Percentiles rank a stretch among this genome's conserved stretches.
phyloP scores from a whole-genome alignment of 2,797 vertebrate species.

The Pantherophis alleghaniensis region DNA sequence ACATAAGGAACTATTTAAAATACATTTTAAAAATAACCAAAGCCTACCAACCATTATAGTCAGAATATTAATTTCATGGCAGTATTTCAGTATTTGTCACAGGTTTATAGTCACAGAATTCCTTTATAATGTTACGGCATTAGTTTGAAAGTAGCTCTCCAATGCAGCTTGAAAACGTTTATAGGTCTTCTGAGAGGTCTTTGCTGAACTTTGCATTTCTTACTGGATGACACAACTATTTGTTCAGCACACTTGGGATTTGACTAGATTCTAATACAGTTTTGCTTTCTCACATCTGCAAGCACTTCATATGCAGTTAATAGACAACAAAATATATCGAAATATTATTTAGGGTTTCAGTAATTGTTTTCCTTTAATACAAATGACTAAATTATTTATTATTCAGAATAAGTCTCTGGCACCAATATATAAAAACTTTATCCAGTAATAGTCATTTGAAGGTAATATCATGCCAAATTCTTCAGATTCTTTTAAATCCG shows the following conservation, averaged over 20 bases:
- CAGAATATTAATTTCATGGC: not conserved
- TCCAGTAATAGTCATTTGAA: not conserved
- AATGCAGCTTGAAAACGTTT: not conserved
- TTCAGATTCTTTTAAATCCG: not conserved
- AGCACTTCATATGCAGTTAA: not conserved
- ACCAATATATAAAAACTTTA: not conserved
- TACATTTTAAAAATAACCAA: not conserved
- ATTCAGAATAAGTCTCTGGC: not conserved
- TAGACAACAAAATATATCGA: not conserved
- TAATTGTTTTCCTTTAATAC: not conserved
- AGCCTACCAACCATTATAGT: not conserved
- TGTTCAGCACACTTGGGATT: constrained; percentile 8
- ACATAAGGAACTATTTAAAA: not conserved
- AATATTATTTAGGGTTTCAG: not conserved
- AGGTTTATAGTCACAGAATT: not conserved
- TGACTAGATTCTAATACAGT: not conserved
- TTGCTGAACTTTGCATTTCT: constrained; percentile 16
- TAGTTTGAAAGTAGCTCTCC: not conserved
- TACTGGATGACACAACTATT: not conserved
- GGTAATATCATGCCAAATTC: not conserved
- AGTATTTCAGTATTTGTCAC: not conserved
- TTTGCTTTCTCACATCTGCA: not conserved
- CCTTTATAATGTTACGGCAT: constrained; percentile 5
- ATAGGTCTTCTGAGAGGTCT: not conserved
- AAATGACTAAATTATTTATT: not conserved